Evolutionary conservation across 1,140 invertebrate species (phyloP).

Genomic region (Colletes latitarsis): DNA sequence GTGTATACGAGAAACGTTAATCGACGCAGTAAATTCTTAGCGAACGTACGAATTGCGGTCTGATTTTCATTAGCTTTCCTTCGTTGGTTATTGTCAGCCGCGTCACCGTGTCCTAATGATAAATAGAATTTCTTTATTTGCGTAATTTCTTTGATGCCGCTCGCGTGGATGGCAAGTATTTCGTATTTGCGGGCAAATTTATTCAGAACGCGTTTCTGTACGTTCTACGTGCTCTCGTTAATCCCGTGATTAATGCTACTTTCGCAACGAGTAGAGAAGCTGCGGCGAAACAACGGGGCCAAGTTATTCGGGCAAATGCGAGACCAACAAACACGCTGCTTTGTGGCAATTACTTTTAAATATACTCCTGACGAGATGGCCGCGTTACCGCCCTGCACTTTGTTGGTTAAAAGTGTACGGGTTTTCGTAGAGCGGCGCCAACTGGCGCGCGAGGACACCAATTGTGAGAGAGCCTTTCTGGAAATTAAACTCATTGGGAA

Average conservation of each 20-base stretch:
- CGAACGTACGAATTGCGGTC: no score
- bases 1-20: not conserved
- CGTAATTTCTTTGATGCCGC: not conserved
- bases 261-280: constrained; percentile 16
- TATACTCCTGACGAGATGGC: constrained; percentile 40
- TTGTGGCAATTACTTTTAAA: constrained; percentile 52
- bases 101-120: no score
- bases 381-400: constrained; percentile 5
- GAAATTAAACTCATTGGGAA: constrained; percentile 64
- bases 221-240: constrained; percentile 40
- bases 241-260: constrained; percentile 46
- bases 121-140: not conserved
- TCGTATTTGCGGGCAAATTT: constrained; percentile 15
- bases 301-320: constrained; percentile 38
- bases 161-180: not conserved
- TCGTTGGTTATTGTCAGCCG: no score
- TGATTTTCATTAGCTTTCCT: no score
- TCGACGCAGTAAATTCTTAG: not conserved
- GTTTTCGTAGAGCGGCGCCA: constrained; percentile 28
- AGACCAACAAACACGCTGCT: constrained; percentile 39
- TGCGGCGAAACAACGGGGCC: constrained; percentile 17
- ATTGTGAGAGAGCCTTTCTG: constrained; percentile 60
- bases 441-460: constrained; percentile 53
- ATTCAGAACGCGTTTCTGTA: constrained; percentile 33
- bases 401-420: constrained; percentile 49